Base-by-base conservation (phyloP, 2,888 invertebrate genomes). In the Ectobius pallidus region DNA sequence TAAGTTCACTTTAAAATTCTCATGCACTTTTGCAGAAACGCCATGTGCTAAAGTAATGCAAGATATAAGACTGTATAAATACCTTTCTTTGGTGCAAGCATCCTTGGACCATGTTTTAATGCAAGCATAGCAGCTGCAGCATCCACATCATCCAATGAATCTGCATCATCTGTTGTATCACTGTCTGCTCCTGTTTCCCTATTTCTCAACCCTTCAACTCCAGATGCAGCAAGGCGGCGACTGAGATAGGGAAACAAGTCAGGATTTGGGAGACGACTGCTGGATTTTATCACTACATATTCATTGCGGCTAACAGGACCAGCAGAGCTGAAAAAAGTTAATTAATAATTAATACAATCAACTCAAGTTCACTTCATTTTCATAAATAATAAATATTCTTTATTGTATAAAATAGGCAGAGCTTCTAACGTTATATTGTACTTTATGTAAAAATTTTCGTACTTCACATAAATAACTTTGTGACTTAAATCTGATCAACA, bases 81-180 rank as follows among this genome's bases (percentile, higher is more conserved):
- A 75, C 75, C 75, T 63, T 71, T 73, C 46, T 70, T 69, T 75
- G 82, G 82, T 46, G 79, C 83, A 75, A 87, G 84, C 77, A 91
- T 89, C 75, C 89, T 89, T 73, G 93, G 91, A 68, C 94, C 94
- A 80, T 95, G 94, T 84, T 95, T 94, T 81, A 95, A 89, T 75
- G 93, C 93, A 77, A 95, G 86, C 90, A 95, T 95, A 0, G 94
- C 94, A 25, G 94, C 92, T 0, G 95, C 95, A 1, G 87, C 87
- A 77, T 86, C 86, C 39, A 86, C 85, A 76, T 94, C 95, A 78
- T 92, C 92, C 69, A 91, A 86, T 44, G 87, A 87, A 76, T 89
- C 88, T 11, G 58, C 75, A 63, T 73, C 74, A 42, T 73, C 71
- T 2, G 63, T 46, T 4, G 71, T 44, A 18, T 39, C 30, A 11